Evolutionary conservation across 92 coral and sea anemone species (phyloP).

Genomic region (Zoanthus sansibaricus): DNA sequence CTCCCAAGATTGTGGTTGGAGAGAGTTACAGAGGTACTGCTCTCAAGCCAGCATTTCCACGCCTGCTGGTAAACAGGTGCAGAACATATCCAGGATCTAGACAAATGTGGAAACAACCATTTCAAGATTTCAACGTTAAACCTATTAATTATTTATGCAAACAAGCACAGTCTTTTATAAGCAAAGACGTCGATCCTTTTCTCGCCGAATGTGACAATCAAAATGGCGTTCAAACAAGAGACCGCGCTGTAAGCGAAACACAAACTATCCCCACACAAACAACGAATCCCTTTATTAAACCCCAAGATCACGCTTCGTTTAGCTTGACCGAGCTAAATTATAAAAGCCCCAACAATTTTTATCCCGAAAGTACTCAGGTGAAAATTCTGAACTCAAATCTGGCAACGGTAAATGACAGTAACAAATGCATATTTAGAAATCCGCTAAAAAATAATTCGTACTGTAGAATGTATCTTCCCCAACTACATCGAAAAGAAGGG

Average conservation of each 20-base stretch:
- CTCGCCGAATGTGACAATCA: constrained; percentile 48
- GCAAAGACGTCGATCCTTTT: constrained; percentile 65
- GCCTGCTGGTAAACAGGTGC: constrained; percentile 13
- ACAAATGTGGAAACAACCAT: constrained; percentile 50
- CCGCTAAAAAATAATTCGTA: constrained; percentile 47
- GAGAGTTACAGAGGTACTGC: constrained; percentile 54
- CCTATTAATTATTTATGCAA: constrained; percentile 51
- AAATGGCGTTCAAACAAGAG: neutral
- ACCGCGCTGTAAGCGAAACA: neutral
- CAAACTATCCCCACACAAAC: constrained; percentile 16
- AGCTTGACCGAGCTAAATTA: neutral
- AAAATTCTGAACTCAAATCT: constrained; percentile 40
- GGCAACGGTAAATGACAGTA: constrained; percentile 9
- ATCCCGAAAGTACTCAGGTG: constrained; percentile 6
- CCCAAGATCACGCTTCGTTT: neutral
- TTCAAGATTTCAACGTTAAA: constrained; percentile 34
- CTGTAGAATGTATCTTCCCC: constrained; percentile 61
- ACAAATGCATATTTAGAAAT: constrained; percentile 7
- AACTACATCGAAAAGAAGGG: constrained; percentile 54
- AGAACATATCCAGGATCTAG: constrained; percentile 23
- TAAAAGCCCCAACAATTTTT: neutral
- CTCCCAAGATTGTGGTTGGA: constrained; percentile 69
- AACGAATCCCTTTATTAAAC: neutral
- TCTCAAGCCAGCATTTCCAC: constrained; percentile 41
- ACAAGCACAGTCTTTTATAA: constrained; percentile 55